Base-by-base conservation (phyloP, 1,140 invertebrate genomes). In the Bombus confusus region DNA sequence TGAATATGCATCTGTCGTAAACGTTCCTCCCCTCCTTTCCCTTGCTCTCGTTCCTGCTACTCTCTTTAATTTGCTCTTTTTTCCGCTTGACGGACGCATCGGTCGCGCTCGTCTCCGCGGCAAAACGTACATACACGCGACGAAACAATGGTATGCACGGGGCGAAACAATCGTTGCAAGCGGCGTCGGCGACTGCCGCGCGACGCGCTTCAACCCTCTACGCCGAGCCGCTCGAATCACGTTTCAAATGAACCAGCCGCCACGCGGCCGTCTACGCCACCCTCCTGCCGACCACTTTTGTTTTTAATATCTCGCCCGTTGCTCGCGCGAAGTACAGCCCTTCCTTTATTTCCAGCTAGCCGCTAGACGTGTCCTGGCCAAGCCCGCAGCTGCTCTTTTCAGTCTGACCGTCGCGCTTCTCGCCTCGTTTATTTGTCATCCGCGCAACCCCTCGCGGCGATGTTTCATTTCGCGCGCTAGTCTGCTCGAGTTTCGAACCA, bases 1-100 rank as follows among this genome's bases (percentile, higher is more conserved):
- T 92, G 92, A 93, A 93, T 93, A 92, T 93, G 91, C 86, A 93
- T 93, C 82, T 22, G 75, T n/a, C 75, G 84, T 87, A 90, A 92
- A 92, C 80, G 92, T 90, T 90, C 90, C 88, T 80, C 52, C 69
- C 68, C 5, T 75, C 62, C 28, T 73, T 28, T 64, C 39, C 71
- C n/a, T 47, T 59, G 37, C 34, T 69, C 34, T 34, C 28, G 31
- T 10, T 25, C 10, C 41, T 41, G 9, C 15, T 73, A 18, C n/a
- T 52, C 2, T 2, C n/a, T 22, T 28, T 12, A 13, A 6, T 25
- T 39, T 9, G 12, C 25, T 57, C 37, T 62, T 34, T 78, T 59
- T 22, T 72, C 22, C n/a, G 64, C 25, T 52, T 34, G 80, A 83
- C 73, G 13, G 47, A 80, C 41, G 66, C 69, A 59, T 80, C 75